Base-by-base conservation (phyloP, 1,140 invertebrate species). In the Agrilus planipennis region DNA sequence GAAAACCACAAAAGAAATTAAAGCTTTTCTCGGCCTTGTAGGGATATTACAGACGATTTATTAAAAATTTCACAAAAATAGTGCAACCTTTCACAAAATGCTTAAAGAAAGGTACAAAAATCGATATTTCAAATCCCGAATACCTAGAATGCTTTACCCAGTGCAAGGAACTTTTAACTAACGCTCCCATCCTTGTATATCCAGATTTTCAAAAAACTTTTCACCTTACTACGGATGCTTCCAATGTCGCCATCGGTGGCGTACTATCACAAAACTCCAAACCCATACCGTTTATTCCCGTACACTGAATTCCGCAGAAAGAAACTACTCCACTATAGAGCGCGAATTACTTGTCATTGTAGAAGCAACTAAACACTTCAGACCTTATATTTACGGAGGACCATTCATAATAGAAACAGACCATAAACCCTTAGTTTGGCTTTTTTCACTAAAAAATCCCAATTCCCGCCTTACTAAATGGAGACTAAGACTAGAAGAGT, bases 281-380 rank as follows among this genome's bases (percentile, higher is more conserved):
- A n/a, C 28, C 28, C 3, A 29, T 29, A 5, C 11, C 4, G 3
- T 29, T n/a, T 4, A 4, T 29, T 29, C 21, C 11, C 11, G 22
- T 10, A 39, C 37, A 3, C 12, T 16, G 22, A 28, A 41, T 14
- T 9, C 4, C 20, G 17, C 27, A 15, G 70, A 75, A 51, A 41
- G 32, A 64, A 66, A 15, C 70, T 67, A 29, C 38, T 45, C 39
- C 1, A 52, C 52, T 4, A 64, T 61, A 1, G 65, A 73, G 47
- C 48, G 54, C 35, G 69, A 71, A 55, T 59, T 58, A 25, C 45
- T 71, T 15, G 61, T 60, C 0, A 52, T 70, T 10, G 29, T 71
- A 1, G 10, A 16, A 31, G 15, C 38, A 30, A 22, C 30, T n/a
- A 39, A 39, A n/a, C 38, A 39, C 14, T 39, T 28, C 17, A 39